phyloP scores from a whole-genome alignment of 2,113 vertebrate species.

The Prunella fulvescens region DNA sequence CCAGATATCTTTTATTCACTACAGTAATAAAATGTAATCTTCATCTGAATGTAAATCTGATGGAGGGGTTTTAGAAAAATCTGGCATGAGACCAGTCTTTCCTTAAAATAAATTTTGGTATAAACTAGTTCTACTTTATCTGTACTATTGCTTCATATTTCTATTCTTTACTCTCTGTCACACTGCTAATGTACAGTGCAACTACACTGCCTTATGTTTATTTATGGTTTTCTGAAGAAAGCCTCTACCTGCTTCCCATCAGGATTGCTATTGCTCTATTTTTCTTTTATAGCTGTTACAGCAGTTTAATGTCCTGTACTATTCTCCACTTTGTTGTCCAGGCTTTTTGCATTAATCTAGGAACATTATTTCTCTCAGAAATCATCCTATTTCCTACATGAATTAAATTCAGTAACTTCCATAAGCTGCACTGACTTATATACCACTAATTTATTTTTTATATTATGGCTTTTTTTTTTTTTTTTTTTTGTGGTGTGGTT shows the following conservation, averaged over 20 bases:
- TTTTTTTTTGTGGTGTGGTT: too few relatives aligned
- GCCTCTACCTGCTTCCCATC: not conserved
- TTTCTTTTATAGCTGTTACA: not conserved
- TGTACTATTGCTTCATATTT: not conserved
- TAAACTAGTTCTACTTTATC: not conserved
- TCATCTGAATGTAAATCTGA: not conserved
- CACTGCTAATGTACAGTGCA: not conserved
- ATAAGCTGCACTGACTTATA: not conserved
- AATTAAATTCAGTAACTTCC: not conserved
- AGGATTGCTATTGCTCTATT: not conserved
- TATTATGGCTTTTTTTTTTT: not conserved
- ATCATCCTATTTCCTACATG: not conserved
- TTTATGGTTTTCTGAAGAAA: conserved; percentile 2
- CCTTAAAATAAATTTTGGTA: not conserved
- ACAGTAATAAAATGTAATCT: not conserved
- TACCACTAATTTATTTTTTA: not conserved
- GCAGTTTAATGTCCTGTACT: not conserved
- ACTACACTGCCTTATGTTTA: not conserved
- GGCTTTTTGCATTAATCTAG: not conserved
- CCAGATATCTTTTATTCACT: not conserved
- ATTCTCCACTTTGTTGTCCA: not conserved
- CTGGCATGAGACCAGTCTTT: not conserved
- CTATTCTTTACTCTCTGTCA: not conserved
- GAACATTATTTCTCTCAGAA: not conserved
- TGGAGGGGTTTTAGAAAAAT: not conserved